A percentile compares a stretch with the other conserved stretches of the same genome.
These are phyloP conservation scores for Nemurella pictetii DNA, from an alignment of 2,888 invertebrate genomes.

Conservation along the genomic window DNA sequence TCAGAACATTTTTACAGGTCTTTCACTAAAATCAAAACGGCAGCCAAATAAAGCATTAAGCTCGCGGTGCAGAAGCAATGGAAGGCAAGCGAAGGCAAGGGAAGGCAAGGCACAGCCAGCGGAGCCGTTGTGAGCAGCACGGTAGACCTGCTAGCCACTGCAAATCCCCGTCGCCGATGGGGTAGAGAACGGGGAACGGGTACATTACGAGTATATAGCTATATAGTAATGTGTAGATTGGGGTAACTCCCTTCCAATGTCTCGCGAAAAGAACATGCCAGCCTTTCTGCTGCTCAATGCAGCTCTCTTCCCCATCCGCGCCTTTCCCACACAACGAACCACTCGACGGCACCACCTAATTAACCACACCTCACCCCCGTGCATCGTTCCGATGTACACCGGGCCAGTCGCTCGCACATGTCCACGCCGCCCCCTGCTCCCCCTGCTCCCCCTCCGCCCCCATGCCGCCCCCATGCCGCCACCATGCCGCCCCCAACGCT, in stretches of 20 bases:
- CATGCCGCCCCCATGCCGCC: background rate
- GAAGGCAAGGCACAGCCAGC: no score
- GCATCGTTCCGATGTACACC: background rate
- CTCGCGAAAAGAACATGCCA: constrained; percentile 42
- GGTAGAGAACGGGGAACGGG: no score
- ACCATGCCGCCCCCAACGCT: no score
- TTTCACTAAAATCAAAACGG: background rate
- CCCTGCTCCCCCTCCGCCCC: background rate
- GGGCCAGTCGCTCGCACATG: background rate
- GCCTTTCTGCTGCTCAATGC: constrained; percentile 40
- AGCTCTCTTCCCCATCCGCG: constrained; percentile 25
- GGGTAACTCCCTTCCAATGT: constrained; percentile 45
- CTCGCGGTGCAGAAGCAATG: background rate
- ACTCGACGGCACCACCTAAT: constrained; percentile 5
- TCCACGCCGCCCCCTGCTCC: constrained; percentile 1
- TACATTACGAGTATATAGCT: background rate
- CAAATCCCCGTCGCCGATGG: background rate
- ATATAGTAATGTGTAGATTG: constrained; percentile 36
- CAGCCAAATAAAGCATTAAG: background rate
- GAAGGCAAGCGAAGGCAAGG: background rate
- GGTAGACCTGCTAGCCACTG: background rate
- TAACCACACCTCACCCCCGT: constrained; percentile 16
- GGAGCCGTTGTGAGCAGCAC: background rate
- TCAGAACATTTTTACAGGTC: background rate
- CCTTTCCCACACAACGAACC: constrained; percentile 30